These are phyloP conservation scores for Pseudanteris insignis DNA, from an alignment of 2,888 invertebrate species.

Conservation along the genomic window DNA sequence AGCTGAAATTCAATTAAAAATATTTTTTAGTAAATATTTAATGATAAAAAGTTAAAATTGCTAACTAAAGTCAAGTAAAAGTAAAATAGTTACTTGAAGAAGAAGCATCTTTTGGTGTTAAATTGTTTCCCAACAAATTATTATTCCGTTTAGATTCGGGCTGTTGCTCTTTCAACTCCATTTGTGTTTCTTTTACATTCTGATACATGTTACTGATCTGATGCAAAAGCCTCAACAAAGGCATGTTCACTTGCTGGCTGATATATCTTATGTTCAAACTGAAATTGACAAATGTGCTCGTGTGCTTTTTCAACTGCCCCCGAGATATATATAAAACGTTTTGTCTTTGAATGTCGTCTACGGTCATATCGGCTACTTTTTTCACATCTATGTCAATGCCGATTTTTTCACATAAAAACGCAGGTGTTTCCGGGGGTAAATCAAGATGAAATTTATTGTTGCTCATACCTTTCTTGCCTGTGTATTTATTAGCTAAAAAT, in stretches of 20 bases:
- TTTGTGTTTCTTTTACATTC: constrained; percentile 94
- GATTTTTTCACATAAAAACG: constrained; percentile 92
- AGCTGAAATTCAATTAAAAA: too few relatives aligned
- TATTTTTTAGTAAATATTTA: too few relatives aligned
- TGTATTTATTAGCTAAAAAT: constrained; percentile 51
- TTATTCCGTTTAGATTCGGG: constrained; percentile 64
- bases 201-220: constrained; percentile 98
- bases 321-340: constrained; percentile 88
- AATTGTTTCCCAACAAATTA: constrained; percentile 64
- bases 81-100: constrained; percentile 68
- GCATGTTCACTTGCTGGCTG: constrained; percentile 97
- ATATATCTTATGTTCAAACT: constrained; percentile 88
- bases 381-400: constrained; percentile 88
- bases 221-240: constrained; percentile 87
- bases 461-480: constrained; percentile 54
- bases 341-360: constrained; percentile 84
- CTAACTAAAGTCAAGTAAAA: not conserved
- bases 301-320: constrained; percentile 88
- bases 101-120: constrained; percentile 71
- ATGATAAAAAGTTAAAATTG: too few relatives aligned
- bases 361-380: constrained; percentile 88
- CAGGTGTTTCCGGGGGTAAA: constrained; percentile 80
- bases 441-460: constrained; percentile 69
- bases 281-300: constrained; percentile 91
- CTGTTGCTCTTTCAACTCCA: constrained; percentile 83